Evolutionary conservation across 2,888 invertebrate species (phyloP).

Genomic region (Gymnosoma rotundatum): DNA sequence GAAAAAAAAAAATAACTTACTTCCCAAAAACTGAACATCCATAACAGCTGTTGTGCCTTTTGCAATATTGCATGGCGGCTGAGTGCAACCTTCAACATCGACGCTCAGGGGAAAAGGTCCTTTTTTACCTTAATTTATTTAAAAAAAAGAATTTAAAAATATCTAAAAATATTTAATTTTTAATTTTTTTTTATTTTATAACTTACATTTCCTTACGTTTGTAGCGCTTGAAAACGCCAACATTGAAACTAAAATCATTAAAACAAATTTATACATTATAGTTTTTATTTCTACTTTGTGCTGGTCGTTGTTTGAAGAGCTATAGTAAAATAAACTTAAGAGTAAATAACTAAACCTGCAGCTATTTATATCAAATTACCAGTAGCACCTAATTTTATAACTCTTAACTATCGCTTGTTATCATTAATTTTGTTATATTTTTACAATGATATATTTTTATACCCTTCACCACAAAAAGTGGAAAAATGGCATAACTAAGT

Average conservation of each 20-base stretch:
- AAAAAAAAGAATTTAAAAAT: too few species aligned
- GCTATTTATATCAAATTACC: background rate
- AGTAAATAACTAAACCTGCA: background rate
- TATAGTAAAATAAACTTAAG: background rate
- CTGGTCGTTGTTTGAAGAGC: background rate
- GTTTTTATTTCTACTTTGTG: background rate
- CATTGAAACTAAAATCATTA: constrained; percentile 26
- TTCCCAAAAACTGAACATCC: constrained; percentile 77
- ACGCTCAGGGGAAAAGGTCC: constrained; percentile 77
- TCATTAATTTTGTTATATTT: too few species aligned
- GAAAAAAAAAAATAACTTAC: constrained; percentile 74
- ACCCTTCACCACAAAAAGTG: too few species aligned
- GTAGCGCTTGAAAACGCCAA: constrained; percentile 47
- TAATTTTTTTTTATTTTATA: background rate
- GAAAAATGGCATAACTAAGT: too few species aligned
- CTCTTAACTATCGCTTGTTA: too few species aligned
- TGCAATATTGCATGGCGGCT: constrained; percentile 78
- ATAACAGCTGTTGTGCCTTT: constrained; percentile 77
- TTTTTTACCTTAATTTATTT: constrained; percentile 72
- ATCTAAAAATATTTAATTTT: background rate
- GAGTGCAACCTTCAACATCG: constrained; percentile 75
- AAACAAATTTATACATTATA: constrained; percentile 58
- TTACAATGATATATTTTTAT: too few species aligned
- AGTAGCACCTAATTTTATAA: too few species aligned
- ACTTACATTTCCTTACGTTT: constrained; percentile 65